A percentile compares a stretch with the other conserved stretches of the same genome.
phyloP scores from a whole-genome alignment of 2,888 invertebrate genomes.

The Heliconius ismenius region DNA sequence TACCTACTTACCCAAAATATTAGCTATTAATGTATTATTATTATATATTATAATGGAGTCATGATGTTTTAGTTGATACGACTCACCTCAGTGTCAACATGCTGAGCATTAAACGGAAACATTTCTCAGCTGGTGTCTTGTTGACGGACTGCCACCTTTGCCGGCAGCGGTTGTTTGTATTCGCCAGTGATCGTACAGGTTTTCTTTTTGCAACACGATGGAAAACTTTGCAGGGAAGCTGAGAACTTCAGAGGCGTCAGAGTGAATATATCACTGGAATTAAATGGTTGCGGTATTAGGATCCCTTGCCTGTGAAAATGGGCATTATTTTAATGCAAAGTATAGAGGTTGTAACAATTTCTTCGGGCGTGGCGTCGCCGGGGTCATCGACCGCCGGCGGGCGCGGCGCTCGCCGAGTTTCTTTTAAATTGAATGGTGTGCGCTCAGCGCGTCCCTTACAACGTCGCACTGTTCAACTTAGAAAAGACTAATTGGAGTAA shows the following conservation, averaged over 20 bases:
- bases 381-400: slow-evolving; percentile 58
- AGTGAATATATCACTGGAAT: slow-evolving; percentile 76
- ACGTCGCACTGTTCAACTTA: slow-evolving; percentile 81
- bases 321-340: slow-evolving; percentile 96
- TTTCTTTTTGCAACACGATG: slow-evolving; percentile 76
- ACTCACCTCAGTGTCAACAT: slow-evolving; percentile 62
- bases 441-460: slow-evolving; percentile 66
- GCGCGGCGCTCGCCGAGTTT: slow-evolving; percentile 78
- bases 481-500: slow-evolving; percentile 80
- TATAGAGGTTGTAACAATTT: slow-evolving; percentile 91
- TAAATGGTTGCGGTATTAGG: slow-evolving; percentile 77
- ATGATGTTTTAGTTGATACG: slow-evolving; percentile 58
- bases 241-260: slow-evolving; percentile 74
- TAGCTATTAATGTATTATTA: slow-evolving; percentile 72
- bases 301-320: slow-evolving; percentile 87
- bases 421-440: slow-evolving; percentile 82
- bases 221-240: slow-evolving; percentile 81
- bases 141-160: slow-evolving; percentile 79
- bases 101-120: slow-evolving; percentile 82
- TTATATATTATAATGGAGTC: slow-evolving; percentile 63
- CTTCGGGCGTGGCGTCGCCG: slow-evolving; percentile 76
- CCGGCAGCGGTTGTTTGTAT: slow-evolving; percentile 60
- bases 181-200: slow-evolving; percentile 70
- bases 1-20: slow-evolving; percentile 69
- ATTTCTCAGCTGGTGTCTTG: slow-evolving; percentile 80